Conservation (phyloP, 2,888 invertebrate genomes). For the Eupsilia transversa region DNA sequence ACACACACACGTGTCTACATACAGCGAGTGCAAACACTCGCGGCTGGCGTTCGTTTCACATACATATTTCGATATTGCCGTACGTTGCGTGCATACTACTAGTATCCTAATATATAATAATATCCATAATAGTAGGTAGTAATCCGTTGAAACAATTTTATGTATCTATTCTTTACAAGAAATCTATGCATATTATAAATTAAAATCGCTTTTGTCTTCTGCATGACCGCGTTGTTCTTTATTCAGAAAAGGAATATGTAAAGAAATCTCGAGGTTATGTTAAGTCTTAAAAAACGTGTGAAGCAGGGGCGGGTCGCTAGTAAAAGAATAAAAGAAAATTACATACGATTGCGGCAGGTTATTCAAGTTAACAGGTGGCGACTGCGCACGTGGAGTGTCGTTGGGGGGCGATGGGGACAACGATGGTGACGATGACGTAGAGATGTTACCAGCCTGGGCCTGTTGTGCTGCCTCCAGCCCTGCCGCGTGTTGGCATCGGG, state of each 20-base stretch:
- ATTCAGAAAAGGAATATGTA: neutral
- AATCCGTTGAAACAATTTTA: too few relatives aligned
- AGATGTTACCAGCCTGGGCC: constrained; percentile 50
- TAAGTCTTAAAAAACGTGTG: neutral
- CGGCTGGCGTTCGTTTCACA: neutral
- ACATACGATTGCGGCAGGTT: constrained; percentile 78
- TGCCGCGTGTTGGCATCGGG: constrained; percentile 83
- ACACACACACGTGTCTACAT: neutral
- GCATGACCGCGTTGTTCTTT: neutral
- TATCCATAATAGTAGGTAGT: too few relatives aligned
- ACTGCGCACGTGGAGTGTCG: constrained; percentile 69
- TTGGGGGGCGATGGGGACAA: constrained; percentile 69
- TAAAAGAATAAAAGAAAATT: neutral
- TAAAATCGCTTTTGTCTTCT: neutral
- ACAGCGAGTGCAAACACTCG: neutral
- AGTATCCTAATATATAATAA: too few relatives aligned
- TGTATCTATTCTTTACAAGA: too few relatives aligned
- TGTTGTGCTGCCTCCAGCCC: constrained; percentile 76
- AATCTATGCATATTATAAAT: too few relatives aligned
- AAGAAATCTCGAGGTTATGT: neutral
- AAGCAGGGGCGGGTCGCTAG: neutral
- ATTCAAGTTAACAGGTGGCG: constrained; percentile 68
- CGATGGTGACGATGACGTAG: constrained; percentile 60
- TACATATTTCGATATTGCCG: neutral
- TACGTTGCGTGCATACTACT: neutral